Evolutionary conservation across 2,797 vertebrate species (phyloP).

Genomic region (Coregonus sp.): DNA sequence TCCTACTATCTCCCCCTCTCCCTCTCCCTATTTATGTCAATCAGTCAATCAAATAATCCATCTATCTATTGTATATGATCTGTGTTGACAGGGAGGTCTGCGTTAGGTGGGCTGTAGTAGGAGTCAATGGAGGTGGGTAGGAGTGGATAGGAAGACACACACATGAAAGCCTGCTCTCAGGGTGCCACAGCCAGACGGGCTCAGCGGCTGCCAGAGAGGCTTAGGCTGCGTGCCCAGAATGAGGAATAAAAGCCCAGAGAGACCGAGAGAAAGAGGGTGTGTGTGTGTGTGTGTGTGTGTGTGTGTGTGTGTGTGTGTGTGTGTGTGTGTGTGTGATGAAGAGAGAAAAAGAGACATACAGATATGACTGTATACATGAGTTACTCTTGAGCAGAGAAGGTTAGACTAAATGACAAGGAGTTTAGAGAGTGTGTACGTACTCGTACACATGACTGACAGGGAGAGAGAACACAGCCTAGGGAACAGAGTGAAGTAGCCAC

Average conservation of each 20-base stretch:
- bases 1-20: not conserved
- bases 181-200: constrained; percentile 28
- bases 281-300: not conserved
- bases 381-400: not conserved
- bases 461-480: constrained; percentile 6
- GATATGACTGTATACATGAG: not conserved
- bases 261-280: not conserved
- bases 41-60: not conserved
- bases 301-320: not conserved
- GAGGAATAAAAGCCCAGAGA: not conserved
- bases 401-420: constrained; percentile 12
- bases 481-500: not conserved
- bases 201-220: constrained; percentile 25
- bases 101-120: not conserved
- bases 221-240: constrained; percentile 36
- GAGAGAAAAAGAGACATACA: not conserved
- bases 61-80: not conserved
- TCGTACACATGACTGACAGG: not conserved
- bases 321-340: not conserved
- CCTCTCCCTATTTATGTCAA: not conserved
- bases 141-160: constrained; percentile 3
- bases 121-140: constrained; percentile 7
- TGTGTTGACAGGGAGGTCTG: constrained; percentile 5
- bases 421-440: not conserved
- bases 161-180: constrained; percentile 38